Base-by-base conservation (phyloP, 2,888 invertebrate genomes). In the Onchidella celtica region DNA sequence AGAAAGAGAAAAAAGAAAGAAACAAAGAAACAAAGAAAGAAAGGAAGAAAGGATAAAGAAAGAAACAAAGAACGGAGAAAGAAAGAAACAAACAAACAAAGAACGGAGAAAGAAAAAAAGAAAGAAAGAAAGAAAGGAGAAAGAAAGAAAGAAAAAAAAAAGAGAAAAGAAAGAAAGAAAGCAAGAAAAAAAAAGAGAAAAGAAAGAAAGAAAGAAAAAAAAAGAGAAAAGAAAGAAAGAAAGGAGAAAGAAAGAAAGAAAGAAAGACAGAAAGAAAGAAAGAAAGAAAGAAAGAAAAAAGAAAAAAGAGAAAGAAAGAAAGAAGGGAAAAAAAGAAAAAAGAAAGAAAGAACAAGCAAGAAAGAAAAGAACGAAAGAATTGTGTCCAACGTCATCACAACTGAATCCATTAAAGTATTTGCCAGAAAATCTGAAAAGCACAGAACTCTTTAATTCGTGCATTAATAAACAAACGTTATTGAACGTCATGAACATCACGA, bases 261-360 rank as follows among this genome's bases (percentile, higher is more conserved):
- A 65, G 11, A n/a, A 27, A 65, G 3, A 65, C 11, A 17, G 29
- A 17, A 65, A 24, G 29, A 27, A 61, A n/a, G 11, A 61, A 61
- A 27, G n/a, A 61, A 4, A 6, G 4, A 27, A 14, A n/a, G 61
- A 61, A 61, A 27, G 27, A 61, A 27, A 61, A 61, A 4, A 61
- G n/a, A 4, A 61, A 61, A 4, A 61, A 61, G n/a, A 61, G 14
- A 11, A 11, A 47, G 9, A 17, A 11, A 17, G 47, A 47, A 6
- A 47, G 47, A 47, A 47, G 17, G 47, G 47, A 47, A 47, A 11
- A 17, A 6, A 11, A 17, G 47, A 47, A 47, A 17, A 47, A 47
- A 47, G 17, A 6, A n/a, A 61, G 36, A 74, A 36, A 36, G 65
- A 38, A 32, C 21, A 47, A 78, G 59, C 59, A 57, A 70, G 59